These are phyloP conservation scores for Meta bourneti DNA, from an alignment of 2,888 invertebrate species.

Conservation along the genomic window DNA sequence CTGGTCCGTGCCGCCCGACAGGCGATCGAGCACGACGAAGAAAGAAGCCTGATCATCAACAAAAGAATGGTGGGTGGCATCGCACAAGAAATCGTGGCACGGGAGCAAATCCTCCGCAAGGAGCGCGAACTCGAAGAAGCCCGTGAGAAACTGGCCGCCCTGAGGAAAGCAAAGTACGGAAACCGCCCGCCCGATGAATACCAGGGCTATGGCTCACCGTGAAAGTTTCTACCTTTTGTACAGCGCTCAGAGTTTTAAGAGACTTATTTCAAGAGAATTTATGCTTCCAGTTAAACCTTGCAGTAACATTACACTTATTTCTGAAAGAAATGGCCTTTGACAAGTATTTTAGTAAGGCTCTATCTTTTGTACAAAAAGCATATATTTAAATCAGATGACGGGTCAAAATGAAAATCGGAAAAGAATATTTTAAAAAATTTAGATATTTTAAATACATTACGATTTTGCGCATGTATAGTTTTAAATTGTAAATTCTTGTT, in stretches of 20 bases:
- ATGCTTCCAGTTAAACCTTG: conserved; percentile 17
- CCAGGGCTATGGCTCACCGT: conserved; percentile 77
- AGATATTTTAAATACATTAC: conserved; percentile 41
- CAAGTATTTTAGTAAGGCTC: conserved; percentile 55
- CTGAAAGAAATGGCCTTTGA: not conserved
- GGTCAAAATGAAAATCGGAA: conserved; percentile 26
- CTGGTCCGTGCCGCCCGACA: conserved; percentile 96
- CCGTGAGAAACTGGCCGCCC: conserved; percentile 91
- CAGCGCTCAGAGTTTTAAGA: conserved; percentile 11
- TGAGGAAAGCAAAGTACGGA: conserved; percentile 94
- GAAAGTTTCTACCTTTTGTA: conserved; percentile 37
- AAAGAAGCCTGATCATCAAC: conserved; percentile 93
- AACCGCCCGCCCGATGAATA: conserved; percentile 78
- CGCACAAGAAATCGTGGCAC: conserved; percentile 95
- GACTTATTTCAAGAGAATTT: conserved; percentile 23
- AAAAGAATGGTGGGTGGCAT: conserved; percentile 97
- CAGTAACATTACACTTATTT: not conserved
- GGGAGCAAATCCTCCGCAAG: conserved; percentile 89
- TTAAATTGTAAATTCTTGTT: conserved; percentile 67
- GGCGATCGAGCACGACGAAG: conserved; percentile 94
- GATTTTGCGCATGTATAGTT: conserved; percentile 60
- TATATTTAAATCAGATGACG: conserved; percentile 10
- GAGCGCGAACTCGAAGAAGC: conserved; percentile 97
- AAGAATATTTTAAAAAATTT: not conserved
- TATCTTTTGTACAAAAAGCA: conserved; percentile 69